Evolutionary conservation across 2,888 invertebrate genomes (phyloP), one percentile per base, ranked within the genome.

Genomic region (Mactromeris polynyma): DNA sequence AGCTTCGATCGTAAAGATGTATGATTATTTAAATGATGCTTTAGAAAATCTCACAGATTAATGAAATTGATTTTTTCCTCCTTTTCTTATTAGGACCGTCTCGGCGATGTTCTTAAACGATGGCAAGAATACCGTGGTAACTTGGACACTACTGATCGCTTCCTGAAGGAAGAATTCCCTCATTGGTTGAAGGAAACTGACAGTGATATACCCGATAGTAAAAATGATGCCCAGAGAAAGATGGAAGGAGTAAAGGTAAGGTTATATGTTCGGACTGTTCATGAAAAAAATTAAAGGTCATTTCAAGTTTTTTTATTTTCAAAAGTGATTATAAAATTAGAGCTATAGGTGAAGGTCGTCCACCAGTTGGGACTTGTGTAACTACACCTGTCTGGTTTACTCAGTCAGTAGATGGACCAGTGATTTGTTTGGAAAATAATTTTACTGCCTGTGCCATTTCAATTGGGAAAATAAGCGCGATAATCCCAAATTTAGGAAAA

Each of bases 71-170:
- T n/a, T 64, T 64, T 9, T n/a, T 64, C n/a, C 58, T 46, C 11
- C 1, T 64, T 64, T 73, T 33, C 73, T 38, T 38, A 0, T 14
- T 38, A 97, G 96, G 98, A 98, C 93, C 98, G 99, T 58, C 97
- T 99, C 51, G 97, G 98, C 51, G 99, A 99, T 95, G 98, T 99
- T 0, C 97, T 99, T 90, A 98, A 98, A 42, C 99, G 99, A 96
- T 99, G 99, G 97, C 98, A 98, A 96, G 98, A 99, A 96, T 99
- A 99, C 95, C 99, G 99, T 97, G 98, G 98, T 90, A 98, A 98
- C 0, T 97, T 99, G 86, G 95, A 96, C 42, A 86, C 93, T 11
- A 95, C 95, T 51, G 94, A 96, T 85, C 89, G 94, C 9, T 96
- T 96, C 93, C 92, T 97, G 19, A 92, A 90, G 58, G 94, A 95